Evolutionary conservation across 2,888 invertebrate species (phyloP), one percentile per base, ranked within the genome.

Genomic region (Lymantria dispar): DNA sequence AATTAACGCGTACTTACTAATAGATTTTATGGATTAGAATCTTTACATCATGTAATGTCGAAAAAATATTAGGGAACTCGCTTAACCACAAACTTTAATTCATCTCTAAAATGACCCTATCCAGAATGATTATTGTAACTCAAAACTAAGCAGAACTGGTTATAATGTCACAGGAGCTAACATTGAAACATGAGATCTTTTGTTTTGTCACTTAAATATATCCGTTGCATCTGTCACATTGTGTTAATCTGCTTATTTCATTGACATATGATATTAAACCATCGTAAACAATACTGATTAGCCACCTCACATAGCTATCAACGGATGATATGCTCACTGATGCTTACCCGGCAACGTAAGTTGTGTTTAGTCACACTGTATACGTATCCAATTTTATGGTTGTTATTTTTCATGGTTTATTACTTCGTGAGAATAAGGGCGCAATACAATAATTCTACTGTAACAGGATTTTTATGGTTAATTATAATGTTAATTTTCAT

Each of bases 311-410:
- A 66, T 72, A 72, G 62, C 65, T 70, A 70, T 70, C 69, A 65
- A 45, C 45, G 60, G 59, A 67, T 65, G 70, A 66, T 64, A 66
- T 70, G 70, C 67, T 65, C 69, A 72, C 59, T 68, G 71, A 58
- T 68, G 70, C 70, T 72, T 70, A 65, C 56, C 67, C 60, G 48
- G 50, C 50, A 44, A 36, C 55, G 50, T 61, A 58, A 54, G 62
- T 66, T 65, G 55, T 62, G 47, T 66, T 54, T 59, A 22, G 22
- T 22, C 22, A 22, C 22, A 22, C 48, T 47, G 51, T 64, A 65
- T 52, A 61, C 69, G 63, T 64, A 63, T 70, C 66, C 54, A 68
- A 71, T 72, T 73, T 72, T 60, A 70, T 71, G 69, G 74, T 73
- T 55, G 56, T 62, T 60, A 49, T 58, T 54, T 70, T 70, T 70